Percentiles rank a stretch among this genome's conserved stretches.
These are phyloP conservation scores for Centrocercus urophasianus DNA, from an alignment of 2,113 vertebrate species.

Conservation along the genomic window DNA sequence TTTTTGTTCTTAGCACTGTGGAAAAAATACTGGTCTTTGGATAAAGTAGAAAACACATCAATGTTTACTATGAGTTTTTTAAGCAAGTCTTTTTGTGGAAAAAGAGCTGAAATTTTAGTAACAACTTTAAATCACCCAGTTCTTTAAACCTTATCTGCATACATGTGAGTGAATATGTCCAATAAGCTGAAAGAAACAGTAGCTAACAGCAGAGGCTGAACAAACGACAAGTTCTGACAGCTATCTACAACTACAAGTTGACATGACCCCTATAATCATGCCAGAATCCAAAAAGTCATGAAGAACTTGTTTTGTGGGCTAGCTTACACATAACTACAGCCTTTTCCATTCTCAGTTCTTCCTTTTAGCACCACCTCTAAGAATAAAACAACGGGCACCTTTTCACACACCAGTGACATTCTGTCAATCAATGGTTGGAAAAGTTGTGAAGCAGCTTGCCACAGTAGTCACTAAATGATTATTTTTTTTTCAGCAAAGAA, in stretches of 20 bases:
- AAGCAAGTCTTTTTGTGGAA: neutral
- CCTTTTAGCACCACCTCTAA: neutral
- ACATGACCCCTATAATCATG: neutral
- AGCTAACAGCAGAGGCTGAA: neutral
- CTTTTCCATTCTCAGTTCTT: neutral
- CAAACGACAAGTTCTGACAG: neutral
- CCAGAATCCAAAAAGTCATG: neutral
- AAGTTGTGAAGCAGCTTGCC: neutral
- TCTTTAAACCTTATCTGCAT: conserved; percentile 3
- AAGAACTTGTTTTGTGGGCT: neutral
- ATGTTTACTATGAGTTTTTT: neutral
- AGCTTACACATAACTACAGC: neutral
- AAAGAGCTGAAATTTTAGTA: neutral
- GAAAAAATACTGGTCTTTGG: neutral
- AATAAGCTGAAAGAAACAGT: neutral
- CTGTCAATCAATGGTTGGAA: neutral
- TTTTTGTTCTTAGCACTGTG: neutral
- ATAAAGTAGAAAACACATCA: neutral
- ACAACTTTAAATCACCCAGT: neutral
- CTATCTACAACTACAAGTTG: neutral
- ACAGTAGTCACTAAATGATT: neutral
- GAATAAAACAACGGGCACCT: neutral
- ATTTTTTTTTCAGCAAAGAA: neutral
- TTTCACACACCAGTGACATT: neutral
- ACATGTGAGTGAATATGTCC: neutral